Evolutionary conservation across 2,113 vertebrate genomes (phyloP).

Genomic region (Phylloscopus whistleri): DNA sequence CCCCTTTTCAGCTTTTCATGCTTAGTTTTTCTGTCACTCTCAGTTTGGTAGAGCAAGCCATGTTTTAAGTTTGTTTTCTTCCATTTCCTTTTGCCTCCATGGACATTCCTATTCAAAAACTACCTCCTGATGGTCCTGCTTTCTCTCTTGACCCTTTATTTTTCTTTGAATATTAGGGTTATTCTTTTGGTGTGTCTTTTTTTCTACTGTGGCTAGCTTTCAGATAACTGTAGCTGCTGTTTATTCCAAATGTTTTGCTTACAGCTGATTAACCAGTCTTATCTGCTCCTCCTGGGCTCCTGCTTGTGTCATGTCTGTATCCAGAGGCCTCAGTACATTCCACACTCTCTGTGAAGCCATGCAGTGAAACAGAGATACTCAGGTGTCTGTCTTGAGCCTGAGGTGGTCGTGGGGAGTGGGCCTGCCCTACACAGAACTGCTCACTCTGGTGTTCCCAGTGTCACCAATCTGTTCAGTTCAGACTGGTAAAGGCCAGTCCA

Average conservation of each 20-base stretch:
- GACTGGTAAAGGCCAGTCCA: background rate
- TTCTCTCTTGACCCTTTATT: background rate
- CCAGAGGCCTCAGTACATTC: background rate
- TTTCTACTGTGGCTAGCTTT: background rate
- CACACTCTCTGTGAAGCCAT: background rate
- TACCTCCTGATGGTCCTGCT: background rate
- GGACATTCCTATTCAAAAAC: background rate
- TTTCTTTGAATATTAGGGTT: background rate
- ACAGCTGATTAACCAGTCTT: background rate
- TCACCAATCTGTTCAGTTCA: background rate
- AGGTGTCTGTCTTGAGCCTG: background rate
- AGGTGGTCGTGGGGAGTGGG: background rate
- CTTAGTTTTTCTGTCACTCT: background rate
- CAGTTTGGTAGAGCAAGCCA: background rate
- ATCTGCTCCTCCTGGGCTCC: background rate
- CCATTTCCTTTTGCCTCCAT: background rate
- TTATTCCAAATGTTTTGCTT: background rate
- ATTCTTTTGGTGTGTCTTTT: background rate
- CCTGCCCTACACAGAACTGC: background rate
- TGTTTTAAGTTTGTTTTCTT: background rate
- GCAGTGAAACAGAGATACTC: background rate
- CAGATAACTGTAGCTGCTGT: background rate
- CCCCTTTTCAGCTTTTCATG: background rate
- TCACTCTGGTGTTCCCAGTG: background rate
- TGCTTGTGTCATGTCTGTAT: background rate